Conservation (phyloP, 2,888 invertebrate genomes). For the Podotricha telesiphe region DNA sequence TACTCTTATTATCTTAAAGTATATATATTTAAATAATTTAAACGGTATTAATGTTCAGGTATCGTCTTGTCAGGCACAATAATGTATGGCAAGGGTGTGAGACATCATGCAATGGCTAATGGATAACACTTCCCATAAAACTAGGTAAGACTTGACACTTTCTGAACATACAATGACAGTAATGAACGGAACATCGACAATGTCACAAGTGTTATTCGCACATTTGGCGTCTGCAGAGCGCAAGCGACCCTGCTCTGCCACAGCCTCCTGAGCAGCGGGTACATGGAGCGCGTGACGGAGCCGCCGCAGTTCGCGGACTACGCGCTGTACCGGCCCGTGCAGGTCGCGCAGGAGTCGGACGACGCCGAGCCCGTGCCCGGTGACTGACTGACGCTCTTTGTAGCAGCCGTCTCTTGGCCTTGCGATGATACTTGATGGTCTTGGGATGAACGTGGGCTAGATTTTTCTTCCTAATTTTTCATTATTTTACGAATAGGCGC, state of each 20-base stretch:
- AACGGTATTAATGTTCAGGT: slow-evolving; percentile 76
- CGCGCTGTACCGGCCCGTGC: slow-evolving; percentile 81
- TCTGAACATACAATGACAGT: too few species aligned
- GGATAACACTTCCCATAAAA: slow-evolving; percentile 89
- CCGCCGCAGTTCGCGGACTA: slow-evolving; percentile 85
- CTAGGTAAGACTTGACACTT: slow-evolving; percentile 86
- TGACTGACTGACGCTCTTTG: not conserved
- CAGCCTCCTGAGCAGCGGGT: slow-evolving; percentile 89
- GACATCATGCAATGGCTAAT: slow-evolving; percentile 94
- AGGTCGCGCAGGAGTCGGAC: slow-evolving; percentile 44
- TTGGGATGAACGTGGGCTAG: too few species aligned
- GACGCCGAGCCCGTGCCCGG: slow-evolving; percentile 20
- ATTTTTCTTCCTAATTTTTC: too few species aligned
- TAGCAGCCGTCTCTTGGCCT: not conserved
- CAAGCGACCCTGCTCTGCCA: slow-evolving; percentile 91
- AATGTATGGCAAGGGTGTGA: slow-evolving; percentile 91
- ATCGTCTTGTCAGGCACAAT: slow-evolving; percentile 88
- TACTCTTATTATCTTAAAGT: too few species aligned
- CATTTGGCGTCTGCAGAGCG: too few species aligned
- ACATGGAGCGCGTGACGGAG: slow-evolving; percentile 87
- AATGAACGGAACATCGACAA: too few species aligned
- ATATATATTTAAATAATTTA: not conserved
- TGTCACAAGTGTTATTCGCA: too few species aligned
- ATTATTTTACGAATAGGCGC: too few species aligned
- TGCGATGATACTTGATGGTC: too few species aligned